phyloP scores from a whole-genome alignment of 2,113 vertebrate species.

The Pluvianellus socialis region DNA sequence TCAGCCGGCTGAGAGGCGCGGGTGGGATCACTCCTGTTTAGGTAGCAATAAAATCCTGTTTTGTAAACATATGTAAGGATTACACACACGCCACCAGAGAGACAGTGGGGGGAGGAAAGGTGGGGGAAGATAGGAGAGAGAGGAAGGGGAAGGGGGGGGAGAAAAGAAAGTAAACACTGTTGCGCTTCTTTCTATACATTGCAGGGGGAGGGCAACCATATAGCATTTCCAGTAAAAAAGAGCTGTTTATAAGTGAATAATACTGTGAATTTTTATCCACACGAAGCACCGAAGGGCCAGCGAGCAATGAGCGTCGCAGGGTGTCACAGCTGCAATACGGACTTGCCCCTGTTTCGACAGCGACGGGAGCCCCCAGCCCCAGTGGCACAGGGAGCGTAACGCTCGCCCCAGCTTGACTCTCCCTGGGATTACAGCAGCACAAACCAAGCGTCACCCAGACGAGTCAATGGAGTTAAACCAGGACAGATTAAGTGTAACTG shows the following conservation, averaged over 20 bases:
- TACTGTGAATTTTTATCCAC: not conserved
- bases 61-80: not conserved
- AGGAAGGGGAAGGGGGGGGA: not conserved
- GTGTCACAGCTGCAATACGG: not conserved
- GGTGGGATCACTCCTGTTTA: not conserved
- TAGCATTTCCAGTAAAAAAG: conserved; percentile 21
- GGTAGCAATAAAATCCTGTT: conserved; percentile 64
- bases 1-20: not conserved
- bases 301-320: not conserved
- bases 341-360: not conserved
- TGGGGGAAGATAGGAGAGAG: not conserved
- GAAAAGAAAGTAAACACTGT: not conserved
- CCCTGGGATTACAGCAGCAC: not conserved
- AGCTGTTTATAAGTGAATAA: not conserved
- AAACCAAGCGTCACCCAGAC: not conserved
- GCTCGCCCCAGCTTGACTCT: not conserved
- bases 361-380: fast-evolving
- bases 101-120: not conserved
- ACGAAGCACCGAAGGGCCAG: not conserved
- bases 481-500: conserved; percentile 22
- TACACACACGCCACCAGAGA: not conserved
- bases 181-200: conserved; percentile 1
- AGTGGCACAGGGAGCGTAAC: not conserved
- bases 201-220: not conserved
- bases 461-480: not conserved